These are phyloP conservation scores for Neuroterus valhalla DNA, from an alignment of 1,140 invertebrate genomes.

Conservation along the genomic window DNA sequence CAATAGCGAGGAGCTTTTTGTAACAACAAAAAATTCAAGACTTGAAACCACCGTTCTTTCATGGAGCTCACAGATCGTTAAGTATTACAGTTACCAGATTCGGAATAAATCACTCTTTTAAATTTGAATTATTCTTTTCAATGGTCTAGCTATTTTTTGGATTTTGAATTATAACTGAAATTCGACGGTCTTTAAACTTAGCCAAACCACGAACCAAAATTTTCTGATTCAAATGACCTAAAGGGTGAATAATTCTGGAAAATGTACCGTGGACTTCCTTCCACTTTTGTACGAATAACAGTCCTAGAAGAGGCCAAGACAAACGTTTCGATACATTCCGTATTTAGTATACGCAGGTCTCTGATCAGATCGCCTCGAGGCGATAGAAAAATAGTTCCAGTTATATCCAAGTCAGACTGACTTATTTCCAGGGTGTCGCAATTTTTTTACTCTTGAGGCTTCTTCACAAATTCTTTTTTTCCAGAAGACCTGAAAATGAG, in stretches of 20 bases:
- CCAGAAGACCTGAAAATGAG: background rate
- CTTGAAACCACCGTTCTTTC: conserved; percentile 27
- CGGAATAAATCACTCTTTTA: conserved; percentile 1
- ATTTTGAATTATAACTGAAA: background rate
- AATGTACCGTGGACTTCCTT: background rate
- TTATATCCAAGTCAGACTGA: background rate
- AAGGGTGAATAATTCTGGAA: conserved; percentile 8
- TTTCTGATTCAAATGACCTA: background rate
- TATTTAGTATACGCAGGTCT: background rate
- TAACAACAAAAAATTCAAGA: conserved; percentile 10
- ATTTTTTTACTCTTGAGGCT: background rate
- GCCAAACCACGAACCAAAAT: background rate
- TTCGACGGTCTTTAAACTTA: background rate
- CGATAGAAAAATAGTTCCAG: too few species aligned
- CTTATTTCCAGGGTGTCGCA: conserved; percentile 13
- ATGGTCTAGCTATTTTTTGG: background rate
- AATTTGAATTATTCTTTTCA: background rate
- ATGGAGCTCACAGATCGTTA: conserved; percentile 28
- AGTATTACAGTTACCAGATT: conserved; percentile 11
- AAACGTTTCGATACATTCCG: conserved; percentile 29
- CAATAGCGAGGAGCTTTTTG: conserved; percentile 1
- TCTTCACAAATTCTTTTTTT: background rate
- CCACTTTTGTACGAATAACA: conserved; percentile 6
- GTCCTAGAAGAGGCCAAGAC: conserved; percentile 12
- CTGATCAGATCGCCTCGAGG: too few species aligned